These are phyloP conservation scores for Agriotes lineatus DNA, from an alignment of 2,888 invertebrate genomes.

Conservation along the genomic window DNA sequence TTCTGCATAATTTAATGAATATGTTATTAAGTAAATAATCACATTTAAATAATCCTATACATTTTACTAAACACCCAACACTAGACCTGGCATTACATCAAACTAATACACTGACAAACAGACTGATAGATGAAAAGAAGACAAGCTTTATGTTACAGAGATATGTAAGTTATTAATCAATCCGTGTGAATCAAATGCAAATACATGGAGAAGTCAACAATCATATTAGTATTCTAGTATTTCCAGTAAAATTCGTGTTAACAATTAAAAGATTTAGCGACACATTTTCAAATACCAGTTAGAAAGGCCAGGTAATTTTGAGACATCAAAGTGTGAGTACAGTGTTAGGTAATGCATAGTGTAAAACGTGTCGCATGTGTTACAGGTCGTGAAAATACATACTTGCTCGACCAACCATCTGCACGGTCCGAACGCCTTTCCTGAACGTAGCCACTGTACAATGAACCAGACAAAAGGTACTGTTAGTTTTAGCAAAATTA, in stretches of 20 bases:
- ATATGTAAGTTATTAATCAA: conserved; percentile 21
- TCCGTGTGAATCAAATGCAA: conserved; percentile 25
- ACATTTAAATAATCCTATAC: conserved; percentile 25
- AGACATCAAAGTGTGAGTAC: conserved; percentile 31
- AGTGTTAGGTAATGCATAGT: conserved; percentile 36
- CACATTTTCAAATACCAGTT: conserved; percentile 28
- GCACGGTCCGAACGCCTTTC: conserved; percentile 99
- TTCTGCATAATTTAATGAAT: conserved; percentile 9
- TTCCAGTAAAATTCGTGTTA: not conserved
- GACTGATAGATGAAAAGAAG: conserved; percentile 41
- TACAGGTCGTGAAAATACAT: conserved; percentile 73
- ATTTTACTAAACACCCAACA: conserved; percentile 53
- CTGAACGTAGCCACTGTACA: conserved; percentile 97
- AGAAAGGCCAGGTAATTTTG: conserved; percentile 27
- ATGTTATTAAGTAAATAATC: conserved; percentile 5
- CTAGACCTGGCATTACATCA: conserved; percentile 54
- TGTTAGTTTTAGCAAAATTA: conserved; percentile 64
- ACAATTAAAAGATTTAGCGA: conserved; percentile 3
- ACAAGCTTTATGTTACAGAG: conserved; percentile 31
- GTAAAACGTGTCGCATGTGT: conserved; percentile 31
- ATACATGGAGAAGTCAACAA: conserved; percentile 18
- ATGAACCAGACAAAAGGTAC: conserved; percentile 67
- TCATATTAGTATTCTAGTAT: conserved; percentile 6
- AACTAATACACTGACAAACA: conserved; percentile 52
- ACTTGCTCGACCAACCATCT: conserved; percentile 99